Evolutionary conservation across 2,888 invertebrate genomes (phyloP).

Genomic region (Sycophila texana): DNA sequence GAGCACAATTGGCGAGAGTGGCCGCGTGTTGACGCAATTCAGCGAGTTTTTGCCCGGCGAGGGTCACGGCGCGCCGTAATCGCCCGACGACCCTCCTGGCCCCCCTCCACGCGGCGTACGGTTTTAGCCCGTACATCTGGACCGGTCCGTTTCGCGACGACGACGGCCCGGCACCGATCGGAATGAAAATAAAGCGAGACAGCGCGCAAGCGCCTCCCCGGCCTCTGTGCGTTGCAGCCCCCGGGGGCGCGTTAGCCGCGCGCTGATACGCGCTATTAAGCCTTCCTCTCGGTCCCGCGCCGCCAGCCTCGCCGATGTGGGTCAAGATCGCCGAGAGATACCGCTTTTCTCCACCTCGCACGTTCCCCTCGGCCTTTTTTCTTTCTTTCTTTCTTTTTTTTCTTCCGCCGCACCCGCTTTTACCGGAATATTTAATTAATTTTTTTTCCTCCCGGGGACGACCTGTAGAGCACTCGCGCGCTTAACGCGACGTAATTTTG

Average conservation of each 20-base stretch:
- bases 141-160: slow-evolving; percentile 63
- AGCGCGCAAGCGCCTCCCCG: neutral
- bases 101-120: slow-evolving; percentile 54
- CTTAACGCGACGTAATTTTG: too few species aligned
- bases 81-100: neutral
- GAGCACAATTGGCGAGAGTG: slow-evolving; percentile 35
- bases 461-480: too few species aligned
- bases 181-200: slow-evolving; percentile 40
- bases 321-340: slow-evolving; percentile 39
- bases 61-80: neutral
- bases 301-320: slow-evolving; percentile 7
- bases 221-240: neutral
- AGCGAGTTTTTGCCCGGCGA: neutral
- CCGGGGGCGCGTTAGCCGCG: neutral
- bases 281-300: neutral
- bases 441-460: neutral
- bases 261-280: slow-evolving; percentile 24
- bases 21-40: slow-evolving; percentile 25
- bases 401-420: neutral
- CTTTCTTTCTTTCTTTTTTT: too few species aligned
- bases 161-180: neutral
- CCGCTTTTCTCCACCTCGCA: neutral
- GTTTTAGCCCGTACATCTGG: slow-evolving; percentile 70
- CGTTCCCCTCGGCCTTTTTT: too few species aligned
- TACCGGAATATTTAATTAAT: neutral